Conservation (phyloP, 2,797 vertebrate genomes). For the Sciurus carolinensis region DNA sequence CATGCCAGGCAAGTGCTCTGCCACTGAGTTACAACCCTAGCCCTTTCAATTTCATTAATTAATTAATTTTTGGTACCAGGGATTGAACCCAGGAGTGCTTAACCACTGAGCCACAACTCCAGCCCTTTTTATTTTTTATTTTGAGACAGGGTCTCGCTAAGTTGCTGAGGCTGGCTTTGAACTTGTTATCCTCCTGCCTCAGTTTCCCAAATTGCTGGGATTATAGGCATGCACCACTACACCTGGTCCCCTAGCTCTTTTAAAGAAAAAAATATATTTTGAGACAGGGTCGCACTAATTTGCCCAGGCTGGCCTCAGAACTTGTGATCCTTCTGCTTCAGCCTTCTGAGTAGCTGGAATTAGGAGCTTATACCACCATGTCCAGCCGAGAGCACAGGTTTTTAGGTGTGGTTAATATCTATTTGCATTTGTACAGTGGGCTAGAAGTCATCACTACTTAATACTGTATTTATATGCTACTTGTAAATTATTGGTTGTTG, state of each 20-base stretch:
- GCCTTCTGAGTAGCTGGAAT: neutral
- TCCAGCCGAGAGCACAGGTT: neutral
- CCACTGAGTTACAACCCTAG: no score
- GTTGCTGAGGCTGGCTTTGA: no score
- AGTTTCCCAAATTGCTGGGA: no score
- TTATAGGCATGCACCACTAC: no score
- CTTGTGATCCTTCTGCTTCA: neutral
- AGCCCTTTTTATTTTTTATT: neutral
- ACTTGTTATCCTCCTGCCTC: no score
- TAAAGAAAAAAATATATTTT: neutral
- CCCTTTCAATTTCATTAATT: no score
- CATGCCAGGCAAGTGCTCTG: no score
- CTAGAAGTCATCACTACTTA: neutral
- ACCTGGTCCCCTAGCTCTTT: no score
- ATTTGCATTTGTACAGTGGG: neutral
- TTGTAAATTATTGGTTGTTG: conserved; percentile 5
- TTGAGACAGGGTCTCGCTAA: neutral
- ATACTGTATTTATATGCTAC: neutral
- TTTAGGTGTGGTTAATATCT: neutral
- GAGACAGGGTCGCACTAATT: neutral
- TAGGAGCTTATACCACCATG: neutral
- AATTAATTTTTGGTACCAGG: no score
- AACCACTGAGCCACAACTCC: neutral
- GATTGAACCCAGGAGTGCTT: no score
- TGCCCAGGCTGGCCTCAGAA: neutral